Conservation (phyloP, 92 coral and sea anemone species). For the Diadumene lineata region DNA sequence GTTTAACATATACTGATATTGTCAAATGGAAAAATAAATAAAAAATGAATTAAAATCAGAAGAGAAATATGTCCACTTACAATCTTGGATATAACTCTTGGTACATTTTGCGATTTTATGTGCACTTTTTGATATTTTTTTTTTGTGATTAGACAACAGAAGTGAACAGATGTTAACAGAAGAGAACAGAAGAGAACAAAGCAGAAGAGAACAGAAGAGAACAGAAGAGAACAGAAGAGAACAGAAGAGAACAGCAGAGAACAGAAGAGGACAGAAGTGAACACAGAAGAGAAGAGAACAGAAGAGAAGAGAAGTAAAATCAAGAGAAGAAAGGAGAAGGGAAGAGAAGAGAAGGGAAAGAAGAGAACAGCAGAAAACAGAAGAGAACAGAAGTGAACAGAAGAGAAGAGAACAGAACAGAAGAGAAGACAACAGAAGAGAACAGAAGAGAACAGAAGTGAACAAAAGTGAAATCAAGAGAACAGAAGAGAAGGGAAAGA, state of each 20-base stretch:
- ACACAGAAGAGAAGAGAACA: too few species aligned
- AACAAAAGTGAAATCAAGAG: neutral
- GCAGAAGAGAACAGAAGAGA: neutral
- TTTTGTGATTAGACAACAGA: neutral
- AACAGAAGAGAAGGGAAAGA: neutral
- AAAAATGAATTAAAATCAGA: too few species aligned
- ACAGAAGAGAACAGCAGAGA: too few species aligned
- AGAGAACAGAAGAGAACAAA: neutral
- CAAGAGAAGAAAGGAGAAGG: too few species aligned
- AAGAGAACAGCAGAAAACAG: neutral
- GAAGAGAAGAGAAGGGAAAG: too few species aligned
- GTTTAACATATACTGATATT: too few species aligned
- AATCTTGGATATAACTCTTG: too few species aligned
- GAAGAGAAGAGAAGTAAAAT: too few species aligned
- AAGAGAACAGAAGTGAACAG: neutral
- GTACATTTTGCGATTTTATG: too few species aligned
- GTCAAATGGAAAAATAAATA: too few species aligned
- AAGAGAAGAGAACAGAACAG: neutral
- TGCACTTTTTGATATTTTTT: too few species aligned
- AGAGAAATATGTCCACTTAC: neutral
- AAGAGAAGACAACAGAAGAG: neutral
- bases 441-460: neutral
- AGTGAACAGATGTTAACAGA: neutral
- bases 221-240: neutral
- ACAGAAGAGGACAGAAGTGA: too few species aligned